Conservation (phyloP, 2,888 invertebrate species). For the Andrena bucephala region DNA sequence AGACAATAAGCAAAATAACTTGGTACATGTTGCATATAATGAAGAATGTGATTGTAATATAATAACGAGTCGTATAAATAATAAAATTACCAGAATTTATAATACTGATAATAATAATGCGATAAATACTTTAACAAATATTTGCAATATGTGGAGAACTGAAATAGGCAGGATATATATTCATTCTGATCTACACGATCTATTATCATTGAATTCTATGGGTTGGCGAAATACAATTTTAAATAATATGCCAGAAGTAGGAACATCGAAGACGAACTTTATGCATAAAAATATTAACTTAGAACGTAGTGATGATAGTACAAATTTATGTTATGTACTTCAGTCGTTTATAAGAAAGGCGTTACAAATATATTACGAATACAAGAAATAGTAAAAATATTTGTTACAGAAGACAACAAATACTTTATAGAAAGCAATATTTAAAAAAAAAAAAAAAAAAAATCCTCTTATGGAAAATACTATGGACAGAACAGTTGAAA, state of each 20-base stretch:
- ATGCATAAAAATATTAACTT: slow-evolving; percentile 45
- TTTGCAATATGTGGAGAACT: slow-evolving; percentile 37
- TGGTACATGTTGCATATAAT: slow-evolving; percentile 39
- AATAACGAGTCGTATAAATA: slow-evolving; percentile 48
- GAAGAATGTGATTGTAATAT: slow-evolving; percentile 43
- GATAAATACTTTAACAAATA: slow-evolving; percentile 43
- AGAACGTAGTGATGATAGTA: slow-evolving; percentile 26
- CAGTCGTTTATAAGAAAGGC: slow-evolving; percentile 45
- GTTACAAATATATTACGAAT: slow-evolving; percentile 22
- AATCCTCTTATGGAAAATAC: slow-evolving; percentile 27
- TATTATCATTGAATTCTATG: slow-evolving; percentile 39
- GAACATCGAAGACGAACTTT: slow-evolving; percentile 40
- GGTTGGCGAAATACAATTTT: slow-evolving; percentile 61
- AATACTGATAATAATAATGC: slow-evolving; percentile 46
- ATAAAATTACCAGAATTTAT: slow-evolving; percentile 69
- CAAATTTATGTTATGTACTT: slow-evolving; percentile 34
- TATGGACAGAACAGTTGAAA: slow-evolving; percentile 18
- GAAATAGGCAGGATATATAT: slow-evolving; percentile 38
- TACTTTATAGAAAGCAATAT: slow-evolving; percentile 37
- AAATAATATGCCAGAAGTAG: slow-evolving; percentile 59
- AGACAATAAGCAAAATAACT: slow-evolving; percentile 42
- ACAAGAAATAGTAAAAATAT: slow-evolving; percentile 17
- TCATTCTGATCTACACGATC: slow-evolving; percentile 39
- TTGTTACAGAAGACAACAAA: slow-evolving; percentile 21
- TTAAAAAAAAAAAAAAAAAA: slow-evolving; percentile 15